These are phyloP conservation scores for Proisotoma minuta DNA, from an alignment of 2,888 invertebrate species.

Conservation along the genomic window DNA sequence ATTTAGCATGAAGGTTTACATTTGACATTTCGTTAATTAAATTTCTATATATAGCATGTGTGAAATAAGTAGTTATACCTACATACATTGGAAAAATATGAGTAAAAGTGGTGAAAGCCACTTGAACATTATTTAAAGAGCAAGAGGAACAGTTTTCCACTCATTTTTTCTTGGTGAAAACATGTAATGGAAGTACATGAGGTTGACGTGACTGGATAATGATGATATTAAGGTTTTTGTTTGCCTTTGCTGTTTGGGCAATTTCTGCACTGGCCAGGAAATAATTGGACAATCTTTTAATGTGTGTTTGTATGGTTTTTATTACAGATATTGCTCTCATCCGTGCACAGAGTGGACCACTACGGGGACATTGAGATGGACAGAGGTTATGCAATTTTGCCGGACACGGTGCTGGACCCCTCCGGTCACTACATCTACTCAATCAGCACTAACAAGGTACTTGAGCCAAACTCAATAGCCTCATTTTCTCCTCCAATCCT, in stretches of 20 bases:
- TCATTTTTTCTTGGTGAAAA: too few species aligned
- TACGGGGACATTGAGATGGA: conserved; percentile 84
- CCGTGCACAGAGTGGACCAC: conserved; percentile 65
- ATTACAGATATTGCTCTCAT: conserved; percentile 64
- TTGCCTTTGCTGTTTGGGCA: neutral
- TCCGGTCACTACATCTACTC: conserved; percentile 79
- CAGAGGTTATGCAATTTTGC: conserved; percentile 70
- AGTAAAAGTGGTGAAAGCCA: too few species aligned
- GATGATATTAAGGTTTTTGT: neutral
- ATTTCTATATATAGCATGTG: too few species aligned
- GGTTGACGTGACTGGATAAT: too few species aligned
- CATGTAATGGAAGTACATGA: too few species aligned
- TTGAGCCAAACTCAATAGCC: conserved; percentile 15
- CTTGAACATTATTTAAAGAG: too few species aligned
- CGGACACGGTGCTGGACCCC: conserved; percentile 80
- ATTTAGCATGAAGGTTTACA: too few species aligned
- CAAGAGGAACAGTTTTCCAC: too few species aligned
- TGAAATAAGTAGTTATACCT: too few species aligned
- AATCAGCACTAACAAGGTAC: conserved; percentile 68
- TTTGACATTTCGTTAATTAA: too few species aligned
- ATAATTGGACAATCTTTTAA: conserved; percentile 19
- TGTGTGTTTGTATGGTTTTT: conserved; percentile 25
- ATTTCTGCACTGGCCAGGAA: neutral
- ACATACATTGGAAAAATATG: too few species aligned
- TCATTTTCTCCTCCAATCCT: conserved; percentile 15